Evolutionary conservation across 2,888 invertebrate species (phyloP), one percentile per base, ranked within the genome.

Genomic region (Meiosimyza platycephala): DNA sequence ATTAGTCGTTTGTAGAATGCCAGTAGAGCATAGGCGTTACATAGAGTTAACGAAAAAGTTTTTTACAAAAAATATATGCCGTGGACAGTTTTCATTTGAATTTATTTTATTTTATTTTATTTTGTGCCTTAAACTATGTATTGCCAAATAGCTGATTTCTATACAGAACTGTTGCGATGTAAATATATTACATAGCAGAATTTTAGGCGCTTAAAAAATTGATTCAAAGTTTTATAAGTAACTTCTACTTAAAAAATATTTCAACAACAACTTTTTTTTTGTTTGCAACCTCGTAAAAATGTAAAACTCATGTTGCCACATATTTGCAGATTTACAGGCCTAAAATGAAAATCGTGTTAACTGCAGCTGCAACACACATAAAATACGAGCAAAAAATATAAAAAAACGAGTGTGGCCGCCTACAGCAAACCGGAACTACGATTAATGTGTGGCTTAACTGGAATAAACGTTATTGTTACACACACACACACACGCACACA

Each of bases 311-410:
- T 16, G 6, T 22, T 18, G 22, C 18, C 55, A 57, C 22, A 22
- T 18, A 11, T 57, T 13, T 12, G 15, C 6, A 57, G 13, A 57
- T 57, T 57, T 22, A 12, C 57, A 57, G 18, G 22, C 28, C 57
- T 57, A 57, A 57, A 57, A 57, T 57, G 57, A 57, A 57, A 57
- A 57, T 57, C 57, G 28, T 57, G 57, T 57, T 57, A 57, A 28
- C 57, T 40, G 40, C 40, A 40, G 40, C 40, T 40, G 28, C 22
- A 6, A 28, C 15, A 18, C 18, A n/a, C 9, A n/a, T 15, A 15
- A 11, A 57, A 22, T 4, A 22, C 7, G 12, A 16, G 28, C 9
- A 57, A 57, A 57, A 57, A 13, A 57, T 13, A 6, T 1, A 28
- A 22, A 28, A 57, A 57, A 57, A 13, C 15, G 1, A 9, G 1